phyloP scores from a whole-genome alignment of 2,797 vertebrate genomes.

The Gambelia wislizenii region DNA sequence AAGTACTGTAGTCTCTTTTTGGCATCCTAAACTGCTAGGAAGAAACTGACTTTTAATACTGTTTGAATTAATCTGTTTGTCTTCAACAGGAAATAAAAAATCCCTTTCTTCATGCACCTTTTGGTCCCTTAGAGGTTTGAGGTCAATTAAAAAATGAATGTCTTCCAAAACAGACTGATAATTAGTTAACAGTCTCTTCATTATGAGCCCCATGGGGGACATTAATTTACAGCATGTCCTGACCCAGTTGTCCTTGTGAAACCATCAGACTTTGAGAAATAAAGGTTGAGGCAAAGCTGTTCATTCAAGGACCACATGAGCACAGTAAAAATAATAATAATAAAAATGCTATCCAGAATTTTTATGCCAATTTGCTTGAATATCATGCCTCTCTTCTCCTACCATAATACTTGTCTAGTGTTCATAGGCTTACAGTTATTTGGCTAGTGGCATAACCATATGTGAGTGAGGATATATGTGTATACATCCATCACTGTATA shows the following conservation, averaged over 20 bases:
- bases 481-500: background rate
- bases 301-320: constrained; percentile 55
- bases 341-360: constrained; percentile 44
- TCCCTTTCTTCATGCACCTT: constrained; percentile 52
- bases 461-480: background rate
- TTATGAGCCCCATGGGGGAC: constrained; percentile 65
- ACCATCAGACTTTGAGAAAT: constrained; percentile 60
- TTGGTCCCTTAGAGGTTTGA: constrained; percentile 65
- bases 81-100: constrained; percentile 33
- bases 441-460: constrained; percentile 62
- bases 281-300: constrained; percentile 55
- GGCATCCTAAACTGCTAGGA: constrained; percentile 27
- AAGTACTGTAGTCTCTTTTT: background rate
- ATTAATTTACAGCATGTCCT: constrained; percentile 67
- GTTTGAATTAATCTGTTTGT: constrained; percentile 32
- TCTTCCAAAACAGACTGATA: constrained; percentile 69
- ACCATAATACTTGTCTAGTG: constrained; percentile 67
- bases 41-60: background rate
- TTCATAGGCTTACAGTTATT: constrained; percentile 57
- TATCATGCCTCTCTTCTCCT: constrained; percentile 25
- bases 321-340: too few species aligned
- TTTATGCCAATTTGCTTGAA: constrained; percentile 67
- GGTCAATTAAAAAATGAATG: constrained; percentile 69
- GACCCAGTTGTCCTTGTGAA: constrained; percentile 73
- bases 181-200: constrained; percentile 75